Evolutionary conservation across 2,113 vertebrate genomes (phyloP).

Genomic region (Clarias batrachus): DNA sequence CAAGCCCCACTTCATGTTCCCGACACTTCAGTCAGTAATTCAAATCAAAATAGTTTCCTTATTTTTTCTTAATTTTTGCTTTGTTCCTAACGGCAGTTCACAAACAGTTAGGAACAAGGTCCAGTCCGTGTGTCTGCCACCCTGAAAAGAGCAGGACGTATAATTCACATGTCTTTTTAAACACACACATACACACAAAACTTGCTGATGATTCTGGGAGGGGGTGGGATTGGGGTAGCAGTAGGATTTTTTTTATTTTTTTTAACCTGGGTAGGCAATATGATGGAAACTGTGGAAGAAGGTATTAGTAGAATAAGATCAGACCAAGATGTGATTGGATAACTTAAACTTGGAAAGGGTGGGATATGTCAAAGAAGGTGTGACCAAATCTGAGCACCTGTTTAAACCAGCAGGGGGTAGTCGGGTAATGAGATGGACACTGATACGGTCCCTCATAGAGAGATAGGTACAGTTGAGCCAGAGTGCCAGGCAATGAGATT

Average conservation of each 20-base stretch:
- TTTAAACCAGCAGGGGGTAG: conserved; percentile 47
- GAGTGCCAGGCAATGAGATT: conserved; percentile 57
- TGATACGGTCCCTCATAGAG: conserved; percentile 12
- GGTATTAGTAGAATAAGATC: not conserved
- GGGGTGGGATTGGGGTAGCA: conserved; percentile 22
- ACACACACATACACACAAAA: conserved; percentile 56
- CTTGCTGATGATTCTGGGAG: conserved; percentile 47
- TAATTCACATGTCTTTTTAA: conserved; percentile 61
- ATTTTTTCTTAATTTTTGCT: conserved; percentile 21
- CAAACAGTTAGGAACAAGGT: conserved; percentile 63
- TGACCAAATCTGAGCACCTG: conserved; percentile 60
- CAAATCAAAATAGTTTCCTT: conserved; percentile 5
- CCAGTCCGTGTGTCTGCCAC: conserved; percentile 58
- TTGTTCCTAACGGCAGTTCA: conserved; percentile 58
- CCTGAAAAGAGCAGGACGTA: conserved; percentile 67
- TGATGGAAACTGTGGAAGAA: not conserved
- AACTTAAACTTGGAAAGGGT: not conserved
- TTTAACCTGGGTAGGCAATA: not conserved
- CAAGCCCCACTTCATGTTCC: conserved; percentile 74
- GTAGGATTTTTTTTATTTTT: not conserved
- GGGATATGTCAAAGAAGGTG: not conserved
- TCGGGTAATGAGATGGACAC: conserved; percentile 9
- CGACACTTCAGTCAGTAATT: not conserved
- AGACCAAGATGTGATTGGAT: conserved; percentile 18
- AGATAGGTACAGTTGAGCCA: conserved; percentile 40